These are phyloP conservation scores for Illadopsis cleaveri DNA, from an alignment of 2,113 vertebrate genomes.

Conservation along the genomic window DNA sequence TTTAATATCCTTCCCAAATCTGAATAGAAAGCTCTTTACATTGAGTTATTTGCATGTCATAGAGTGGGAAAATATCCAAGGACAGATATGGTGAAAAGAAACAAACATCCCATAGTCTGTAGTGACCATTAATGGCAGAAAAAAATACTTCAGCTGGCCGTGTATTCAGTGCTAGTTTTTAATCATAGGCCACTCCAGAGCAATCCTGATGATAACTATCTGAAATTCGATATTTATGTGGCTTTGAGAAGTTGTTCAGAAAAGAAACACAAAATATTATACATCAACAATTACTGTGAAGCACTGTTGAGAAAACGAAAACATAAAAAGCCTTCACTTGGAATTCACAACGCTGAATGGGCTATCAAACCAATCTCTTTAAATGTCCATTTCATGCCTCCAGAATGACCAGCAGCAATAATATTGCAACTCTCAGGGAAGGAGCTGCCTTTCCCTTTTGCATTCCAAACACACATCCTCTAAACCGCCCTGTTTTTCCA, in stretches of 20 bases:
- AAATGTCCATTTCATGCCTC: background rate
- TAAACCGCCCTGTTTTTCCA: background rate
- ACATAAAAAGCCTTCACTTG: background rate
- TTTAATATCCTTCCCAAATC: background rate
- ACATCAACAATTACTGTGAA: background rate
- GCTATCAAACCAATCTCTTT: background rate
- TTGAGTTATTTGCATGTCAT: background rate
- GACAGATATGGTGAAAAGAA: background rate
- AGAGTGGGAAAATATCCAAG: background rate
- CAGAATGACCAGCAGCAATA: background rate
- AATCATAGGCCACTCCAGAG: background rate
- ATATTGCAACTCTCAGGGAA: background rate
- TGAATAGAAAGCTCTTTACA: background rate
- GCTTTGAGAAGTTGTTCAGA: background rate
- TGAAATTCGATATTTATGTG: background rate
- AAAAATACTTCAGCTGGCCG: background rate
- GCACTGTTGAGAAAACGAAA: background rate
- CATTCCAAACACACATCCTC: background rate
- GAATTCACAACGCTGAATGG: background rate
- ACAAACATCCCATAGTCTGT: background rate
- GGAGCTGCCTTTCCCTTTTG: background rate
- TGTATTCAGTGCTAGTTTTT: background rate
- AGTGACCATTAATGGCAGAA: background rate
- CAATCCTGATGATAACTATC: background rate
- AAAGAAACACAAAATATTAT: background rate